Evolutionary conservation across 2,797 vertebrate genomes (phyloP).

Genomic region (Pagetopsis macropterus): DNA sequence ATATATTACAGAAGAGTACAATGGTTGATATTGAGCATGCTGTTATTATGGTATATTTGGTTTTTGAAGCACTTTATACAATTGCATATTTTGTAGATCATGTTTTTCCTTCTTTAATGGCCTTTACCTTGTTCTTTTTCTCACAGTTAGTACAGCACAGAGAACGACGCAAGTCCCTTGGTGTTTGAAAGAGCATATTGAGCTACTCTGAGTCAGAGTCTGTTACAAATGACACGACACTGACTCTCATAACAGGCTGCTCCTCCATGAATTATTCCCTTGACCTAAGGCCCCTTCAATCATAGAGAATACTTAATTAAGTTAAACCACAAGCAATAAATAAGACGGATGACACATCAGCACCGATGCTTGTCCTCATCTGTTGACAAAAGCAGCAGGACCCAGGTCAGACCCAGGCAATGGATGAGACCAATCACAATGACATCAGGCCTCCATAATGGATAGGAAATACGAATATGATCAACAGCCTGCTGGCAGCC

Average conservation of each 20-base stretch:
- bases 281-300: conserved; percentile 74
- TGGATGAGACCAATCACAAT: conserved; percentile 68
- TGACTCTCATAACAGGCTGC: conserved; percentile 72
- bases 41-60: neutral
- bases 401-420: conserved; percentile 57
- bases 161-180: conserved; percentile 20
- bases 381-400: conserved; percentile 67
- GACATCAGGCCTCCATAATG: conserved; percentile 65
- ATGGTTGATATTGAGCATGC: neutral
- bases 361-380: conserved; percentile 65
- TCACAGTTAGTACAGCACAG: conserved; percentile 40
- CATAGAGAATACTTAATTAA: conserved; percentile 79
- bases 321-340: conserved; percentile 82
- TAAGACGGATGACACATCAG: conserved; percentile 70
- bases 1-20: conserved; percentile 14
- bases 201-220: conserved; percentile 57
- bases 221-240: conserved; percentile 72
- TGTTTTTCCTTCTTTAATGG: conserved; percentile 38
- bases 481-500: conserved; percentile 59
- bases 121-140: conserved; percentile 40
- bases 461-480: conserved; percentile 74
- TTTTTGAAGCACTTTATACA: conserved; percentile 18
- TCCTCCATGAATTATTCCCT: conserved; percentile 71
- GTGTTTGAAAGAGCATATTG: conserved; percentile 50
- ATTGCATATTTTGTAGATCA: conserved; percentile 29